Evolutionary conservation across 35 echinoderm and acorn worm species (phyloP), one percentile per base, ranked within the genome.

Genomic region (Lytechinus pictus): DNA sequence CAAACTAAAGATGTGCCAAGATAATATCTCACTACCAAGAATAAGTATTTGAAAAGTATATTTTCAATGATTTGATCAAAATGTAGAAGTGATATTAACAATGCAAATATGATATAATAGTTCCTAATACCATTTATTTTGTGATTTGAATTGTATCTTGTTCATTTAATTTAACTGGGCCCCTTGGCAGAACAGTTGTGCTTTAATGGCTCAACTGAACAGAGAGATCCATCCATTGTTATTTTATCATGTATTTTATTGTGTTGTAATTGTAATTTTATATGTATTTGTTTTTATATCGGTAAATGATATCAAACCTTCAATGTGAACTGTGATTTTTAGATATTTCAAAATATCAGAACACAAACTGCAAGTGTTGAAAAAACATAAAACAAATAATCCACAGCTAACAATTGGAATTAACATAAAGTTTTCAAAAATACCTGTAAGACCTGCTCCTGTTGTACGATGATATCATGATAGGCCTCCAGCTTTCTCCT

Each of bases 381-480:
- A 44, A 60, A 10, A 60, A 60, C n/a, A 60, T 12, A 10, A 10
- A 71, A 71, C 61, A 19, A 71, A 19, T 2, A 5, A 71, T n/a
- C 19, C 19, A 79, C 66, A 79, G 2, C 19, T 79, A 79, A 16
- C 66, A 79, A 79, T 7, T n/a, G 1, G 66, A 7, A 79, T 24
- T 5, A 7, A 79, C 19, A 79, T 24, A 6, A n/a, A 24, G 21
- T 24, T 6, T 79, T 7, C n/a, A 24, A 60, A 79, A 79, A n/a
- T 89, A 99, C 98, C 95, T 99, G 97, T 95, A 99, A 94, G 9
- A 97, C 97, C 86, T 97, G 96, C 71, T 99, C 98, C 91, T 99
- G 98, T 57, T 99, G 98, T n/a, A 98, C 97, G 71, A 98, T 98
- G 86, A 99, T 95, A 44, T 94, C 95, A 52, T 96, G 95, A 95